Evolutionary conservation across 2,113 vertebrate species (phyloP).

Genomic region (Strigops habroptila): DNA sequence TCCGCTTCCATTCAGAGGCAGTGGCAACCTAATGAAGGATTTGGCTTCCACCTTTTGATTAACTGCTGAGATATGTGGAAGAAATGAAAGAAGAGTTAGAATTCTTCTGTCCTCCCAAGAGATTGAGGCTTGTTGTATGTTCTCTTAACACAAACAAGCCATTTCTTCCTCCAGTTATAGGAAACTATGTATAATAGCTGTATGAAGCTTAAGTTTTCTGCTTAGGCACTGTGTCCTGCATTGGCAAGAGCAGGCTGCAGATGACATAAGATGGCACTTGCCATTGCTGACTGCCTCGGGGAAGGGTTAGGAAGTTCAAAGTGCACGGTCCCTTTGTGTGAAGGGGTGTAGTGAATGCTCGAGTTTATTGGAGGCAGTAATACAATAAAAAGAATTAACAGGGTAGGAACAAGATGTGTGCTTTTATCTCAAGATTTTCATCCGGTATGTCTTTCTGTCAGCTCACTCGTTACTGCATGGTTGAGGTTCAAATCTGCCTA

Average conservation of each 20-base stretch:
- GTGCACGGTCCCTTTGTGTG: accelerated
- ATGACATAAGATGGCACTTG: neutral
- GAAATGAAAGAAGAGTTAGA: neutral
- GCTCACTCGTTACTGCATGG: accelerated
- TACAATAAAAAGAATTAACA: neutral
- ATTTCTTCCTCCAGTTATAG: neutral
- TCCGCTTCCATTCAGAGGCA: neutral
- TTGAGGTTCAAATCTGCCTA: neutral
- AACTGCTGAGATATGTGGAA: neutral
- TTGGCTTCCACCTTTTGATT: neutral
- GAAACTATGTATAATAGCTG: neutral
- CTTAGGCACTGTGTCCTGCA: neutral
- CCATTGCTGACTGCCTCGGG: neutral
- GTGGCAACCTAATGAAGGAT: neutral
- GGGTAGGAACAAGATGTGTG: neutral
- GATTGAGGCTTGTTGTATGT: neutral
- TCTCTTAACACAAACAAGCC: neutral
- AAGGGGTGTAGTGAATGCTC: neutral
- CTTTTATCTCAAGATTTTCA: neutral
- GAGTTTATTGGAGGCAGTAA: neutral
- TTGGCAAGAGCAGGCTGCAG: neutral
- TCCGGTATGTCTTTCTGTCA: neutral
- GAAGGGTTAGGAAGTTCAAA: neutral
- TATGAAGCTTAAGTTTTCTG: neutral
- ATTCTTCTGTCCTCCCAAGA: neutral